Percentiles rank a stretch among this genome's conserved stretches.
Evolutionary conservation across 2,888 invertebrate species (phyloP).

Genomic region (Andrena marginata): DNA sequence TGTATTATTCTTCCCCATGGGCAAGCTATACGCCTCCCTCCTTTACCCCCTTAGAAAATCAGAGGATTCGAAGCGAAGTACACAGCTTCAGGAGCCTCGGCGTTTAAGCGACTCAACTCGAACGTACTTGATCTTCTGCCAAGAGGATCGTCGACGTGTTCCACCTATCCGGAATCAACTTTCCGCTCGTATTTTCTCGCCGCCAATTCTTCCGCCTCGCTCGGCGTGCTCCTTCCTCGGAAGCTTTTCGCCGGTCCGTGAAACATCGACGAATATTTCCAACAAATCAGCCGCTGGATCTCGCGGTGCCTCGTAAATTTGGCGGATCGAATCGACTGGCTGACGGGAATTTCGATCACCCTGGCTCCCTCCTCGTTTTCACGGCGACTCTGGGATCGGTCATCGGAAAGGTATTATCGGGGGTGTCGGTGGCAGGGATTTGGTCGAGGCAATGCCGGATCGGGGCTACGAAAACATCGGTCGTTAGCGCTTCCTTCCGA

Average conservation of each 20-base stretch:
- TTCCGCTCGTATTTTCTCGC: conserved; percentile 72
- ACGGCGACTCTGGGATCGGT: conserved; percentile 11
- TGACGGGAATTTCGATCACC: conserved; percentile 26
- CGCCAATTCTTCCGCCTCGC: conserved; percentile 75
- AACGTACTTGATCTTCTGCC: conserved; percentile 74
- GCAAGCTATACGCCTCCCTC: not conserved
- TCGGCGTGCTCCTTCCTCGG: conserved; percentile 56
- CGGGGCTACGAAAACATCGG: conserved; percentile 3
- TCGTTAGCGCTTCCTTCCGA: conserved; percentile 31
- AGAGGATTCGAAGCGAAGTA: not conserved
- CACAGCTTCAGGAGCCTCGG: not conserved
- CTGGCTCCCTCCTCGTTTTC: conserved; percentile 20
- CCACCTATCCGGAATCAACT: conserved; percentile 65
- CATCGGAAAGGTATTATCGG: conserved; percentile 2
- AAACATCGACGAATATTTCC: conserved; percentile 59
- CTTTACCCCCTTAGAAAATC: not conserved
- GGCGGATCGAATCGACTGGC: conserved; percentile 26
- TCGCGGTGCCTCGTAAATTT: conserved; percentile 52
- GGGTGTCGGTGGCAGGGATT: conserved; percentile 27
- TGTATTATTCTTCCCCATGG: not conserved
- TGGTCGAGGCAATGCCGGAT: conserved; percentile 12
- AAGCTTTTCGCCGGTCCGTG: conserved; percentile 43
- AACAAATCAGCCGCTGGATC: conserved; percentile 43
- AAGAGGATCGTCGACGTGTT: conserved; percentile 59
- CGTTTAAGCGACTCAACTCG: conserved; percentile 9